These are phyloP conservation scores for Tichodroma muraria DNA, from an alignment of 2,113 vertebrate genomes.

Conservation along the genomic window DNA sequence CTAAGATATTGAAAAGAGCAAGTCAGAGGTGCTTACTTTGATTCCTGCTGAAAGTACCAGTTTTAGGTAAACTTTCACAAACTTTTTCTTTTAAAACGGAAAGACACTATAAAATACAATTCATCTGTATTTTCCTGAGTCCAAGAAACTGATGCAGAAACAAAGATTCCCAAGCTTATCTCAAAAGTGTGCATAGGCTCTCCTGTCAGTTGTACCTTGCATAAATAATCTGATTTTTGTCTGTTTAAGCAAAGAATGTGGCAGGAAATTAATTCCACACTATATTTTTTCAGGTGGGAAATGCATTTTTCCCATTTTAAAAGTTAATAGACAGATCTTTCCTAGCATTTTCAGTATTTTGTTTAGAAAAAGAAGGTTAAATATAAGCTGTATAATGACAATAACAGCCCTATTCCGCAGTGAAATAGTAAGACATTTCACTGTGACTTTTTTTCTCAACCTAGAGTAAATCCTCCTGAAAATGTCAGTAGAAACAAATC, in stretches of 20 bases:
- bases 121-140: not conserved
- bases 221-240: not conserved
- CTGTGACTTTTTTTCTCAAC: not conserved
- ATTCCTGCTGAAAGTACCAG: not conserved
- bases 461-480: not conserved
- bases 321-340: not conserved
- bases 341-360: not conserved
- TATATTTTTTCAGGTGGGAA: not conserved
- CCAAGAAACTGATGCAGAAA: not conserved
- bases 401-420: not conserved
- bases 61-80: not conserved
- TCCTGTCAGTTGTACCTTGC: not conserved
- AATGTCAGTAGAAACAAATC: not conserved
- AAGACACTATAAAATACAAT: not conserved
- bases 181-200: not conserved
- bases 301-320: not conserved
- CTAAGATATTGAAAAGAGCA: not conserved
- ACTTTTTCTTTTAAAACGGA: not conserved
- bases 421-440: not conserved
- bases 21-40: not conserved
- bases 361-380: not conserved
- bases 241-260: not conserved
- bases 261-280: rapidly evolving
- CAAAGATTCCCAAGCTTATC: not conserved
- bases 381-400: not conserved